phyloP scores from a whole-genome alignment of 30 jellyfish, hydroid and myxozoan species.

The Turritopsis rubra region DNA sequence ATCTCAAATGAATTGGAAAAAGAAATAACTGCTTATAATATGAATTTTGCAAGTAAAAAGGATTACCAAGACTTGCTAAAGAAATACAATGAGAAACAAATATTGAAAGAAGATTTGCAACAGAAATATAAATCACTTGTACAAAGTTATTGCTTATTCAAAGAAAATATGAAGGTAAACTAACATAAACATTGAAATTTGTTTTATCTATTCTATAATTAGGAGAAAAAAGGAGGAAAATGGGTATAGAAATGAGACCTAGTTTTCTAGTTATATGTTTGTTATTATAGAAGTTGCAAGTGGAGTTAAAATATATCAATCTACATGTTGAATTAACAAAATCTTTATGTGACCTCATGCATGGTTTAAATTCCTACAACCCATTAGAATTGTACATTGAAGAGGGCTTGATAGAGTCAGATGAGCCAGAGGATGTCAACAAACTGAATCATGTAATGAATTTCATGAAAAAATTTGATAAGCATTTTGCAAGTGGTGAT shows the following conservation, averaged over 20 bases:
- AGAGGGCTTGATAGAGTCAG: constrained; percentile 41
- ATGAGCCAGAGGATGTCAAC: constrained; percentile 50
- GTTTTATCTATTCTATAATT: too few relatives aligned
- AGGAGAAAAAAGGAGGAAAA: too few relatives aligned
- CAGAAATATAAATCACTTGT: neutral
- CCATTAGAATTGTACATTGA: constrained; percentile 7
- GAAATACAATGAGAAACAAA: neutral
- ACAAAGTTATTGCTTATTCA: neutral
- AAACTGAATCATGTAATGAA: constrained; percentile 40
- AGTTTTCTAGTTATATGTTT: neutral
- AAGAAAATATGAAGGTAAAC: neutral
- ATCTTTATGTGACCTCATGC: neutral
- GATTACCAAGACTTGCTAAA: neutral
- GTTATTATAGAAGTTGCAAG: neutral
- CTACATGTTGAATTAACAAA: neutral
- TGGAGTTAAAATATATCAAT: neutral
- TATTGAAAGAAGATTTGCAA: neutral
- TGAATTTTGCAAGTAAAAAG: neutral
- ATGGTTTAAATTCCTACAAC: neutral
- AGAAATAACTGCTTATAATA: neutral
- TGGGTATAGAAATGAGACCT: too few relatives aligned
- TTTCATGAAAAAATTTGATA: constrained; percentile 40
- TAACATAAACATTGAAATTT: neutral
- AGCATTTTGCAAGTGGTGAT: constrained; percentile 38
- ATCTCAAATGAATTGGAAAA: neutral